These are phyloP conservation scores for Ceratothoa steindachneri DNA, from an alignment of 2,888 invertebrate genomes.

Conservation along the genomic window DNA sequence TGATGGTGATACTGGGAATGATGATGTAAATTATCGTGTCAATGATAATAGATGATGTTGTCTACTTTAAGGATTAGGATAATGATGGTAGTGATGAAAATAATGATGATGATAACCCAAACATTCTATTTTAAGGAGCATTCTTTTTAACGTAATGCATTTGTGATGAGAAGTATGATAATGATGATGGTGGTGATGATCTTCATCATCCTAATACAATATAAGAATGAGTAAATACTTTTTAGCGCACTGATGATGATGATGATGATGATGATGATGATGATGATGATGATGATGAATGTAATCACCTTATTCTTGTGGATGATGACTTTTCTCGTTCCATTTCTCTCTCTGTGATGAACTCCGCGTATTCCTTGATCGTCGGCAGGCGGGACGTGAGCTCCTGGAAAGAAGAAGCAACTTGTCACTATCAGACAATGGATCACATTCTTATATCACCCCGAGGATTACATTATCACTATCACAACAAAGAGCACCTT, in stretches of 20 bases:
- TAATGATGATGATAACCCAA: too few relatives aligned
- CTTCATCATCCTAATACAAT: background rate
- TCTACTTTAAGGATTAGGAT: background rate
- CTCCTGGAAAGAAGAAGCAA: slow-evolving; percentile 17
- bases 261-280: background rate
- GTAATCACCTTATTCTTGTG: slow-evolving; percentile 39
- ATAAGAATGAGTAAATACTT: background rate
- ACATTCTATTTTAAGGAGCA: too few relatives aligned
- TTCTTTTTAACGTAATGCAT: too few relatives aligned
- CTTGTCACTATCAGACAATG: too few relatives aligned
- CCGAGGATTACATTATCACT: too few relatives aligned
- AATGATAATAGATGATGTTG: background rate
- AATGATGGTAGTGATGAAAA: background rate
- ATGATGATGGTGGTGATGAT: slow-evolving; percentile 11
- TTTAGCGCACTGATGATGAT: background rate
- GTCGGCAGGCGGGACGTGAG: slow-evolving; percentile 26
- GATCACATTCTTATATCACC: too few relatives aligned
- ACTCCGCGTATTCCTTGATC: slow-evolving; percentile 39
- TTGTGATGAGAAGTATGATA: too few relatives aligned
- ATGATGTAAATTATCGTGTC: too few relatives aligned
- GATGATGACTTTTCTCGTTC: slow-evolving; percentile 36
- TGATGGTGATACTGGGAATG: background rate
- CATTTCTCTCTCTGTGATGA: slow-evolving; percentile 31
- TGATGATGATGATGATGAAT: background rate
- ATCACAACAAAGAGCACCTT: too few relatives aligned